A percentile compares a stretch with the other conserved stretches of the same genome.
These are phyloP conservation scores for Melanophora roralis DNA, from an alignment of 2,888 invertebrate species.

Conservation along the genomic window DNA sequence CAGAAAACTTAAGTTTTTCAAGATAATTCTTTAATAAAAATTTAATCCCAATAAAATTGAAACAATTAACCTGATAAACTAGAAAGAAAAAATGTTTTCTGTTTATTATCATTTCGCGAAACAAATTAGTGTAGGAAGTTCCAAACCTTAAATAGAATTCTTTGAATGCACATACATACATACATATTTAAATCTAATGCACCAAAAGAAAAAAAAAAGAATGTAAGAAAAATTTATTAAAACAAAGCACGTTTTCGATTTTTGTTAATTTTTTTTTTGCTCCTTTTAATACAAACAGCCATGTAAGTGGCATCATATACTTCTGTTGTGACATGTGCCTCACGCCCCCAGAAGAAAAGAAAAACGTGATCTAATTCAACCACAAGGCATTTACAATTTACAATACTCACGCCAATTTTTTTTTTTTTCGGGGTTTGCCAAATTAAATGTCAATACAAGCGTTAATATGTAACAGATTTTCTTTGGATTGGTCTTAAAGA, in stretches of 20 bases:
- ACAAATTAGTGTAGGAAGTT: too few relatives aligned
- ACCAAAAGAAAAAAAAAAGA: neutral
- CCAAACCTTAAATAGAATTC: too few relatives aligned
- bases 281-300: neutral
- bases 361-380: slow-evolving; percentile 5
- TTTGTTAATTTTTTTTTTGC: neutral
- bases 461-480: neutral
- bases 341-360: neutral
- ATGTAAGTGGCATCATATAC: neutral
- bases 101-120: too few relatives aligned
- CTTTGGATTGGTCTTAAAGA: neutral
- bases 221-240: neutral
- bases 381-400: slow-evolving; percentile 1
- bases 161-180: neutral
- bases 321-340: neutral
- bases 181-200: neutral
- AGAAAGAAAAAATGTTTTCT: too few relatives aligned
- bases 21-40: too few relatives aligned
- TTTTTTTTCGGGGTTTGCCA: too few relatives aligned
- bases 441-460: neutral
- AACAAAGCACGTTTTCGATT: slow-evolving; percentile 7
- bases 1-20: too few relatives aligned
- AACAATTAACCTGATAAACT: too few relatives aligned
- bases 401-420: neutral
- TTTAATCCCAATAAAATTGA: too few relatives aligned